Evolutionary conservation across 2,797 vertebrate species (phyloP), one percentile per base, ranked within the genome.

Genomic region (Enteromius afrohamiltoni): DNA sequence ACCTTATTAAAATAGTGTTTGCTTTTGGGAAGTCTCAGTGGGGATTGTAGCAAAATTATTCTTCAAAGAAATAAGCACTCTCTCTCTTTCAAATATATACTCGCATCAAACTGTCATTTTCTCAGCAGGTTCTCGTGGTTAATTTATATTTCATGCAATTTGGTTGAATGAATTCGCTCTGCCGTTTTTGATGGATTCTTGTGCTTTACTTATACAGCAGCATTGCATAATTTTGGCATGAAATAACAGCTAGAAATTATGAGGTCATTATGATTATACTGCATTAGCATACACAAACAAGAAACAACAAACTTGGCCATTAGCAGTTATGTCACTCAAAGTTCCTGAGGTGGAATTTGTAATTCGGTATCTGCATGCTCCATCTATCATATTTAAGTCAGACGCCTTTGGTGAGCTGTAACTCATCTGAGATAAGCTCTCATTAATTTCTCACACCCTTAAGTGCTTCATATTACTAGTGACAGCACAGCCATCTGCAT

Each of bases 391-490:
- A 47, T 89, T 90, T 89, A 87, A 90, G 90, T 88, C 89, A 86
- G 86, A 90, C 62, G 9, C 29, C 29, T 77, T 64, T 89, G 87
- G 88, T 83, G 87, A 68, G 85, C 88, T 86, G 82, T 91, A 92
- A 91, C 91, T 89, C 82, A 86, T 78, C 87, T 82, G 86, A 91
- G 91, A 93, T 92, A 92, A 93, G 90, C 89, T 67, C 87, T 86
- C 86, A 74, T 92, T 93, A 92, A 94, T 93, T 94, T 90, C 89
- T 91, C 86, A 79, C 89, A 87, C 82, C 85, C 86, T 90, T 92
- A 90, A 93, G 91, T 90, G 88, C 91, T 90, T 90, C 88, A 91
- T 91, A 91, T 93, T 91, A 91, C 89, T 89, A 89, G 89, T 89
- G 87, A 89, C 88, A 64, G 73, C 16, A 40, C 53, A 70, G 73